A percentile compares a stretch with the other conserved stretches of the same genome.
Evolutionary conservation across 2,113 vertebrate species (phyloP).

Genomic region (Ondatra zibethicus): DNA sequence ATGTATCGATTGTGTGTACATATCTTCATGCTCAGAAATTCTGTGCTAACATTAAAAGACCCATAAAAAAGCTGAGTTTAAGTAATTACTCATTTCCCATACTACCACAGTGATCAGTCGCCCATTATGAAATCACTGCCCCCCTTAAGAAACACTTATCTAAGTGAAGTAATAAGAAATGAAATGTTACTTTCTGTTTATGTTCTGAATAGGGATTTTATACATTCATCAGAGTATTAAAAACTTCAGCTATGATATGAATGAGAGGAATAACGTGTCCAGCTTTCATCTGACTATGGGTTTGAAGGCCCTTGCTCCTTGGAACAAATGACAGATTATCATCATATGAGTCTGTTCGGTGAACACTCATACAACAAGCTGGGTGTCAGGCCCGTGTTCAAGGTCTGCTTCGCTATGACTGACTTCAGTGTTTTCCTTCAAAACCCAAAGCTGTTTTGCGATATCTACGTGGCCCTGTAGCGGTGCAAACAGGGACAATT

Average conservation of each 20-base stretch:
- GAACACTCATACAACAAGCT: background rate
- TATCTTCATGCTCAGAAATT: conserved; percentile 64
- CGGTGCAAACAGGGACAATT: background rate
- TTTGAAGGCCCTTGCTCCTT: conserved; percentile 66
- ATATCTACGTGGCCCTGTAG: background rate
- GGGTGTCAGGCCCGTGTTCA: too few species aligned
- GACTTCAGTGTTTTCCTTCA: background rate
- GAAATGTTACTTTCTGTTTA: conserved; percentile 74
- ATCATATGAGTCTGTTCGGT: background rate
- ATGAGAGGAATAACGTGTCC: conserved; percentile 80
- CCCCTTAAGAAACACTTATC: conserved; percentile 74
- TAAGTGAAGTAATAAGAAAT: conserved; percentile 80
- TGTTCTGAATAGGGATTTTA: conserved; percentile 60
- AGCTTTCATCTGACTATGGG: conserved; percentile 56
- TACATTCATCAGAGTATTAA: conserved; percentile 61
- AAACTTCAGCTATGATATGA: conserved; percentile 80
- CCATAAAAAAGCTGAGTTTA: conserved; percentile 69
- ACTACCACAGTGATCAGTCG: conserved; percentile 65
- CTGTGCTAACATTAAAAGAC: conserved; percentile 30
- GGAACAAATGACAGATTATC: conserved; percentile 33
- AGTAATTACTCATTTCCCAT: conserved; percentile 66
- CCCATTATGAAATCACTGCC: conserved; percentile 72
- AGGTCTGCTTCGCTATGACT: background rate
- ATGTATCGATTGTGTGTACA: conserved; percentile 56
- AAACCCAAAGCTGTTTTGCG: background rate